phyloP scores from a whole-genome alignment of 2,797 vertebrate genomes.

The Amblyraja radiata region DNA sequence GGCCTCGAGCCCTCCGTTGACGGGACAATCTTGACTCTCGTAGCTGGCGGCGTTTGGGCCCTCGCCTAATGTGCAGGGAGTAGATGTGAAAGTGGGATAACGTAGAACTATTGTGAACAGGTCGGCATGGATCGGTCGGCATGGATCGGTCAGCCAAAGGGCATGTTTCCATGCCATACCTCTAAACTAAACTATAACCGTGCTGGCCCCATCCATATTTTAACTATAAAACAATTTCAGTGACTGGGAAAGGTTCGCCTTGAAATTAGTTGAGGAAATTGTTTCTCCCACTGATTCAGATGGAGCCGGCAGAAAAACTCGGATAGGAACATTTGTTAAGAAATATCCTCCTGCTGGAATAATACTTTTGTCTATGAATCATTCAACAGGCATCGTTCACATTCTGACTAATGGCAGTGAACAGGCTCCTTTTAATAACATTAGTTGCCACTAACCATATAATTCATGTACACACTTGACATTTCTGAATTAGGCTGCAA shows the following conservation, averaged over 20 bases:
- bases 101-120: too few relatives aligned
- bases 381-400: neutral
- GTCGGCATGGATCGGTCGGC: too few relatives aligned
- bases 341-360: neutral
- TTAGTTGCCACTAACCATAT: slow-evolving; percentile 1
- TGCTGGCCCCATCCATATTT: neutral
- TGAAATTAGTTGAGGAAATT: neutral
- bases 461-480: slow-evolving; percentile 25
- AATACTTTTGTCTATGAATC: neutral
- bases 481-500: neutral
- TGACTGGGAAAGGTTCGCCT: neutral
- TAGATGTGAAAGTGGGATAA: too few relatives aligned
- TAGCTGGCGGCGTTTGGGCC: too few relatives aligned
- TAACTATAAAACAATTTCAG: neutral
- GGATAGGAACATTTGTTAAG: neutral
- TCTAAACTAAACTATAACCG: too few relatives aligned
- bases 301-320: neutral
- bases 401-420: neutral
- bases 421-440: neutral
- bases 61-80: too few relatives aligned
- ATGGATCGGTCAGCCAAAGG: too few relatives aligned
- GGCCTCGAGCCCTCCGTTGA: too few relatives aligned
- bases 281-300: neutral
- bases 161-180: too few relatives aligned
- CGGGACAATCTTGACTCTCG: too few relatives aligned